Percentiles rank a stretch among this genome's conserved stretches.
Conservation (phyloP, 23 tunicate species). For the Botrylloides violaceus region DNA sequence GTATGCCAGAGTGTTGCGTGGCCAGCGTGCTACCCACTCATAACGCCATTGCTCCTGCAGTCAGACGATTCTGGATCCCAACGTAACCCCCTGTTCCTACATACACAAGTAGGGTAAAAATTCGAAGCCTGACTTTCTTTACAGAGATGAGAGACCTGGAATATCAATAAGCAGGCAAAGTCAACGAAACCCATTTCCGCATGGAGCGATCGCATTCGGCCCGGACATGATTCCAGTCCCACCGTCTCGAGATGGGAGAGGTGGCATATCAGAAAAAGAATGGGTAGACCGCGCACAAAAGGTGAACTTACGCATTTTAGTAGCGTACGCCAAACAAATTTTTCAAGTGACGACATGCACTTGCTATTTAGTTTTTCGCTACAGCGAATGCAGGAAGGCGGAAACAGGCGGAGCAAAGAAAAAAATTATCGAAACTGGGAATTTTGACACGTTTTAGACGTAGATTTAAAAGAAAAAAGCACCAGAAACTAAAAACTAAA, state of each 20-base stretch:
- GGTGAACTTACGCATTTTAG: too few species aligned
- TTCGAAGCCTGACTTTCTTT: neutral
- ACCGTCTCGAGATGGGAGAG: neutral
- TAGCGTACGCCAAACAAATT: too few species aligned
- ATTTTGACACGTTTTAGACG: neutral
- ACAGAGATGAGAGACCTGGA: too few species aligned
- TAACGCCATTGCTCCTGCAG: too few species aligned
- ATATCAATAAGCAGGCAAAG: constrained; percentile 11
- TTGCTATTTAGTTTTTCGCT: constrained; percentile 13
- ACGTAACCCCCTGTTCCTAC: too few species aligned
- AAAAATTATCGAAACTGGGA: neutral
- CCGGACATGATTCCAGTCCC: constrained; percentile 28
- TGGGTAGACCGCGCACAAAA: constrained; percentile 42
- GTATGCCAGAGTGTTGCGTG: too few species aligned
- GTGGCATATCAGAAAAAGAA: constrained; percentile 3
- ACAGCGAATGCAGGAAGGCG: constrained; percentile 21
- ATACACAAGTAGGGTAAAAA: neutral
- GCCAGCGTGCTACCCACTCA: too few species aligned
- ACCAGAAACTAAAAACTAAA: neutral
- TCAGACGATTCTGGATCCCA: too few species aligned
- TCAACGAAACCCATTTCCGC: neutral
- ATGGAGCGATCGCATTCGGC: constrained; percentile 36
- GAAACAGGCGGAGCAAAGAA: constrained; percentile 14
- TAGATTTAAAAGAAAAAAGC: neutral
- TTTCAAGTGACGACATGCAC: neutral